phyloP scores from a whole-genome alignment of 2,797 vertebrate genomes.

The Leuciscus waleckii region DNA sequence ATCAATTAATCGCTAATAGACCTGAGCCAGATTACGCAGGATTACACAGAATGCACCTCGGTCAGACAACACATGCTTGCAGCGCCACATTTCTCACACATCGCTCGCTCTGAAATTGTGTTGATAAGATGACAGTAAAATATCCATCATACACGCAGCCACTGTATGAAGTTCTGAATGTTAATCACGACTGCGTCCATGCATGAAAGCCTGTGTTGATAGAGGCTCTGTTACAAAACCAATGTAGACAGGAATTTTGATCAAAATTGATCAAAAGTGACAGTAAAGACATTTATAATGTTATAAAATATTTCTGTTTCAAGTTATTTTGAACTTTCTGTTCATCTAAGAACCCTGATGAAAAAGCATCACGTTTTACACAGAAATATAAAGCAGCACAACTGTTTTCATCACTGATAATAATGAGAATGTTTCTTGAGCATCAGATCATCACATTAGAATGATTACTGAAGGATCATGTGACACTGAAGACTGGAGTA shows the following conservation, averaged over 20 bases:
- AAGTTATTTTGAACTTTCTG: not conserved
- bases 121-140: slow-evolving; percentile 13
- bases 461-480: not conserved
- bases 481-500: not conserved
- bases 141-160: not conserved
- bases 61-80: slow-evolving; percentile 18
- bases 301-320: not conserved
- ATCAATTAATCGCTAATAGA: slow-evolving; percentile 57
- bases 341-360: not conserved
- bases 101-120: not conserved
- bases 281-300: not conserved
- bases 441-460: not conserved
- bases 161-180: not conserved
- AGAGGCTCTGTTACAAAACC: not conserved
- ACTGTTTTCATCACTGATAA: not conserved
- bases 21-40: slow-evolving; percentile 52
- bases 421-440: not conserved
- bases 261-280: not conserved
- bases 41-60: slow-evolving; percentile 36
- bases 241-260: not conserved
- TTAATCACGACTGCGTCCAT: not conserved
- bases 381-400: not conserved
- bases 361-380: not conserved
- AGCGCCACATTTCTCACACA: not conserved
- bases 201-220: not conserved